Evolutionary conservation across 2,797 vertebrate species (phyloP).

Genomic region (Poecile montanus): DNA sequence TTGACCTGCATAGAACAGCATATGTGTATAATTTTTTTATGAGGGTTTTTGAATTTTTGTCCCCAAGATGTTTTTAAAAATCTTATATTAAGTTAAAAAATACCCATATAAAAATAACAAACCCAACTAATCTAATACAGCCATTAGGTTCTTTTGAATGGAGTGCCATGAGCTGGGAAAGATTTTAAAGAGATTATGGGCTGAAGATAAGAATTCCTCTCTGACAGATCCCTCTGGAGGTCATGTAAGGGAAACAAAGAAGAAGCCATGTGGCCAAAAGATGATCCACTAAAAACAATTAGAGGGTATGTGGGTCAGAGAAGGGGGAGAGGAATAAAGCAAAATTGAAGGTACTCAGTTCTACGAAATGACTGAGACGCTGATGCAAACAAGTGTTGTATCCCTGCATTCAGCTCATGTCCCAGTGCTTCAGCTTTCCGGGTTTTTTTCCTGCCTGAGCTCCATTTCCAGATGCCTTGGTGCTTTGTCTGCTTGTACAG

Average conservation of each 20-base stretch:
- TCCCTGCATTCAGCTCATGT: not conserved
- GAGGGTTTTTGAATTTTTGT: not conserved
- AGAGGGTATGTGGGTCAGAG: not conserved
- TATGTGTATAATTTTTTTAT: not conserved
- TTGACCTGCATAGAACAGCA: not conserved
- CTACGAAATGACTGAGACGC: not conserved
- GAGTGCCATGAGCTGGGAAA: constrained; percentile 24
- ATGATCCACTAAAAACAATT: constrained; percentile 14
- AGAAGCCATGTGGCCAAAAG: constrained; percentile 19
- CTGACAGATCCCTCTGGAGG: constrained; percentile 42
- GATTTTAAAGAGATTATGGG: constrained; percentile 47
- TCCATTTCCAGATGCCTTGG: not conserved
- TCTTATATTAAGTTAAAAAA: not conserved
- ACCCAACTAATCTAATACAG: not conserved
- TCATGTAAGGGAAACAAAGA: constrained; percentile 32
- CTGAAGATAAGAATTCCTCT: constrained; percentile 11
- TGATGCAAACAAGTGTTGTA: not conserved
- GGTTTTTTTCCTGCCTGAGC: not conserved
- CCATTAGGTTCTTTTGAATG: not conserved
- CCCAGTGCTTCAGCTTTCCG: not conserved
- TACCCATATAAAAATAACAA: not conserved
- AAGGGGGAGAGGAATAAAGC: not conserved
- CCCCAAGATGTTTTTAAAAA: not conserved
- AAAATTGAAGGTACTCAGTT: not conserved
- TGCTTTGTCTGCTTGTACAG: not conserved